A percentile compares a stretch with the other conserved stretches of the same genome.
Evolutionary conservation across 2,113 vertebrate species (phyloP).

Genomic region (Pionites leucogaster): DNA sequence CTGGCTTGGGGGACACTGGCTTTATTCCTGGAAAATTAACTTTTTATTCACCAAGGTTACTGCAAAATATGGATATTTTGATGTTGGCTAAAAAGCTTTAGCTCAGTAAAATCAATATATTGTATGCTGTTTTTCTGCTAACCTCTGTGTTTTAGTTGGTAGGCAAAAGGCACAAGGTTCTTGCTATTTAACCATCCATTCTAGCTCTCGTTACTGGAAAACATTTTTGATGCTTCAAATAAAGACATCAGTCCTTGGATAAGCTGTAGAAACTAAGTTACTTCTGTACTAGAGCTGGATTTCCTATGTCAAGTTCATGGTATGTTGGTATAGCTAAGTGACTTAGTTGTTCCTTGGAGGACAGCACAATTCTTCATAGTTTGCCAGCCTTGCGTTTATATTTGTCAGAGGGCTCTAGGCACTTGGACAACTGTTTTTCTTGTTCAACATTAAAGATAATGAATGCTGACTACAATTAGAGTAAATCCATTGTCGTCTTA

Average conservation of each 20-base stretch:
- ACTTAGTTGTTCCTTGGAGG: not conserved
- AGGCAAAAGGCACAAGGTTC: not conserved
- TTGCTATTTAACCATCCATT: not conserved
- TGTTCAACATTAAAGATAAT: not conserved
- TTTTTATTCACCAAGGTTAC: not conserved
- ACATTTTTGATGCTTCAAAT: not conserved
- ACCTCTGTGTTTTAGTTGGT: not conserved
- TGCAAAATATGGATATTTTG: not conserved
- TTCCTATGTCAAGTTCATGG: not conserved
- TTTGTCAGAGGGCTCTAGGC: not conserved
- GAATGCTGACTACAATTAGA: not conserved
- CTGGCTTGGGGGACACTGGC: not conserved
- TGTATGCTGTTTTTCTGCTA: not conserved
- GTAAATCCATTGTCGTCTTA: not conserved
- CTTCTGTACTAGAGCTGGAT: not conserved
- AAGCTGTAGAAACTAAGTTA: not conserved
- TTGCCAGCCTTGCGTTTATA: not conserved
- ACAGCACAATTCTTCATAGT: not conserved
- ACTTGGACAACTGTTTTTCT: not conserved
- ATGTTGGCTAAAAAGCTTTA: not conserved
- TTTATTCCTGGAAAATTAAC: not conserved
- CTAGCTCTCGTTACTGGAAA: not conserved
- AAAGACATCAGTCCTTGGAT: not conserved
- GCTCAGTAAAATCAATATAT: not conserved
- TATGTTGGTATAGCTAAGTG: not conserved